phyloP scores from a whole-genome alignment of 2,888 invertebrate species.

The Hydriomena furcata region DNA sequence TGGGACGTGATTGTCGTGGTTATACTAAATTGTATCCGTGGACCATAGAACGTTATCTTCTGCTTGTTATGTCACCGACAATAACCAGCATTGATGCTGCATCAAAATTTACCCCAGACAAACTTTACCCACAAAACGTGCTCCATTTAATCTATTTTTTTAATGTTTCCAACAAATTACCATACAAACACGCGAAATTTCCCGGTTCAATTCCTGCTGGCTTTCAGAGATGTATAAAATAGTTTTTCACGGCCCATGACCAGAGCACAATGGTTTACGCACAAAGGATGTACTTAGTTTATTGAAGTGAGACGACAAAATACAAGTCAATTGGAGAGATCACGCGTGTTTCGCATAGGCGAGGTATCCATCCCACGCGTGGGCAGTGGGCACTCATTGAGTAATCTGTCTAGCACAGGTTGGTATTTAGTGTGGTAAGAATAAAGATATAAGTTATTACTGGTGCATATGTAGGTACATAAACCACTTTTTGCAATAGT shows the following conservation, averaged over 20 bases:
- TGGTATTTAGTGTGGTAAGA: not conserved
- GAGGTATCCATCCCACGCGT: slow-evolving; percentile 21
- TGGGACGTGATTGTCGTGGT: no score
- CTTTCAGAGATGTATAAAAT: slow-evolving; percentile 19
- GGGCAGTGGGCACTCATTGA: slow-evolving; percentile 28
- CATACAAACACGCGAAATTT: slow-evolving; percentile 15
- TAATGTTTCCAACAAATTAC: slow-evolving; percentile 12
- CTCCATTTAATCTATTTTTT: not conserved
- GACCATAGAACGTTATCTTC: no score
- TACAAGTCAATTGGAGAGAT: slow-evolving; percentile 31
- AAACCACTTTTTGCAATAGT: no score
- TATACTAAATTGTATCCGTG: no score
- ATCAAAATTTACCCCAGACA: no score
- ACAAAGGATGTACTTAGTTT: slow-evolving; percentile 27
- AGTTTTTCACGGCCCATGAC: slow-evolving; percentile 32
- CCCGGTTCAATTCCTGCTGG: slow-evolving; percentile 16
- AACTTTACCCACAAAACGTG: no score
- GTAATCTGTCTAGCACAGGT: slow-evolving; percentile 4
- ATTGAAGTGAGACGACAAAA: slow-evolving; percentile 32
- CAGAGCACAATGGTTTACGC: slow-evolving; percentile 30
- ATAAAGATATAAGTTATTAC: not conserved
- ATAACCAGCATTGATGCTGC: no score
- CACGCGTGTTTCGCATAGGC: slow-evolving; percentile 31
- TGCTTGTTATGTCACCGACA: no score
- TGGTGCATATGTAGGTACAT: no score